phyloP scores from a whole-genome alignment of 2,113 vertebrate species.

The Acrocephalus arundinaceus region DNA sequence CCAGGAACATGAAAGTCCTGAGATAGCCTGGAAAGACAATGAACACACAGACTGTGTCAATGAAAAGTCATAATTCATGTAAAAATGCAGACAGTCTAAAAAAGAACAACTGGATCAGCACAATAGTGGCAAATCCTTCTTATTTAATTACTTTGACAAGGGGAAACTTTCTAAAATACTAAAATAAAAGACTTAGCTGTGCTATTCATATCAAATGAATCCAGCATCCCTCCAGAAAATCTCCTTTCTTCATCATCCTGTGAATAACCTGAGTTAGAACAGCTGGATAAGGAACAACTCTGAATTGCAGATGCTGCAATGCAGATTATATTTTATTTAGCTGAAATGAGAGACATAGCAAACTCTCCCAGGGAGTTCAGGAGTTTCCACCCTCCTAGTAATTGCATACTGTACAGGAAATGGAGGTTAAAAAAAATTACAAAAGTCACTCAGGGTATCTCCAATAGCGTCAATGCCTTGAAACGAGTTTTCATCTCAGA shows the following conservation, averaged over 20 bases:
- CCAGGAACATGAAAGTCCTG: background rate
- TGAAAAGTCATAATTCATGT: background rate
- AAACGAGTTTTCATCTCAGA: constrained; percentile 63
- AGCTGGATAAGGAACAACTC: constrained; percentile 67
- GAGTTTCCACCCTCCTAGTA: constrained; percentile 72
- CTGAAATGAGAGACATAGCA: constrained; percentile 72
- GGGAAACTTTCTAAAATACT: background rate
- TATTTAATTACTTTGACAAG: background rate
- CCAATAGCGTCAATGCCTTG: constrained; percentile 47
- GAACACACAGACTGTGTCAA: background rate
- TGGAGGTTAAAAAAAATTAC: constrained; percentile 66
- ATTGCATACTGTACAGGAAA: constrained; percentile 75
- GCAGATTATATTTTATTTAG: constrained; percentile 78
- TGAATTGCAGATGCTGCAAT: constrained; percentile 73
- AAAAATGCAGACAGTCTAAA: background rate
- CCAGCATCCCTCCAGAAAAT: background rate
- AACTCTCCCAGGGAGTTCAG: constrained; percentile 79
- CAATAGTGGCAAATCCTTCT: background rate
- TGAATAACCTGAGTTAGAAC: constrained; percentile 57
- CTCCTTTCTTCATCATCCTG: constrained; percentile 35
- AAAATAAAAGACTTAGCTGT: background rate
- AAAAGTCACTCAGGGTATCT: constrained; percentile 70
- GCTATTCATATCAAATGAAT: background rate
- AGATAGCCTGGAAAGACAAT: background rate
- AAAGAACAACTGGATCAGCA: background rate